Evolutionary conservation across 1,140 invertebrate species (phyloP).

Genomic region (Leptinotarsa texana): DNA sequence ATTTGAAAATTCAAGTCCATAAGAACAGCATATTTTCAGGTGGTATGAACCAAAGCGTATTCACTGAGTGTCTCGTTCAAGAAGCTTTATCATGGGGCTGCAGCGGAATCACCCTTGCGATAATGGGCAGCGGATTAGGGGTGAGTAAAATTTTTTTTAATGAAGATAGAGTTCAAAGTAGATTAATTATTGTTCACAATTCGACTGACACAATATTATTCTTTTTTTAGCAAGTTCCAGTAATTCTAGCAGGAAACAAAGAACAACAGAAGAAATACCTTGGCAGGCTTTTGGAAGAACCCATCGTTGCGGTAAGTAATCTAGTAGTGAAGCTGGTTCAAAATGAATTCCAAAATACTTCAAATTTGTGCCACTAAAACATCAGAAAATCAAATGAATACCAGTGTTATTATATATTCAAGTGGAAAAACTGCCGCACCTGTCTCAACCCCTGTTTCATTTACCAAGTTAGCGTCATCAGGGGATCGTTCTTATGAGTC

Average conservation of each 20-base stretch:
- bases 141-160: conserved; percentile 39
- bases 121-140: conserved; percentile 87
- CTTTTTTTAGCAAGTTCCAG: conserved; percentile 79
- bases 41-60: conserved; percentile 76
- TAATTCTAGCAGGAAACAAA: conserved; percentile 82
- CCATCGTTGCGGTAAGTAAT: conserved; percentile 70
- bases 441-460: too few relatives aligned
- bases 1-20: too few relatives aligned
- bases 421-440: too few relatives aligned
- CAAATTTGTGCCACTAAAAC: too few relatives aligned
- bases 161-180: neutral
- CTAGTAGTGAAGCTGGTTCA: neutral
- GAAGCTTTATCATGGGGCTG: conserved; percentile 95
- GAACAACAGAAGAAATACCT: conserved; percentile 94
- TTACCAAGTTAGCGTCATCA: too few relatives aligned
- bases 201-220: neutral
- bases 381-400: too few relatives aligned
- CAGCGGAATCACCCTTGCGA: conserved; percentile 88
- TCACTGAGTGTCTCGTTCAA: conserved; percentile 83
- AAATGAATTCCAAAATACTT: too few relatives aligned
- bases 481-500: too few relatives aligned
- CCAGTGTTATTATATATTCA: too few relatives aligned
- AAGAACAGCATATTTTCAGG: conserved; percentile 58
- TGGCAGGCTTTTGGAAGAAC: conserved; percentile 82
- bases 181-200: neutral